phyloP scores from a whole-genome alignment of 2,888 invertebrate species.

The Cotesia congregata region DNA sequence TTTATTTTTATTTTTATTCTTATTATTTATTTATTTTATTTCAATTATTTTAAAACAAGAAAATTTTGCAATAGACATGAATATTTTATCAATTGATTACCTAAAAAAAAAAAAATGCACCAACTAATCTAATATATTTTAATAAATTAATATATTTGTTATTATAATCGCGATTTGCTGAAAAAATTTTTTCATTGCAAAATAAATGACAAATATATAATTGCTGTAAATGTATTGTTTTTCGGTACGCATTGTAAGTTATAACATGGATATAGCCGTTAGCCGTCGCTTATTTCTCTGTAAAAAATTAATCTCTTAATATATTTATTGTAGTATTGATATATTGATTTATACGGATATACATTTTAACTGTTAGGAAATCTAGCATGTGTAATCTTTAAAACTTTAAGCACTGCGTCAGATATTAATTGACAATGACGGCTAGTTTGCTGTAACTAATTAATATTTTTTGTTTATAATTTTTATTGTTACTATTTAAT shows the following conservation, averaged over 20 bases:
- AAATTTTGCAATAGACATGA: background rate
- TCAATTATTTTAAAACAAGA: background rate
- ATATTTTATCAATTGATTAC: background rate
- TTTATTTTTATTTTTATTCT: slow-evolving; percentile 27
- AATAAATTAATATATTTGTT: background rate
- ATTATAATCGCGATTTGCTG: slow-evolving; percentile 2
- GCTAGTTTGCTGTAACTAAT: slow-evolving; percentile 20
- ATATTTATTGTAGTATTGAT: background rate
- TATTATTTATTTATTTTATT: slow-evolving; percentile 6
- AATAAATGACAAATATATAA: slow-evolving; percentile 2
- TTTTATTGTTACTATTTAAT: slow-evolving; percentile 19
- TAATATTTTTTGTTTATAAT: slow-evolving; percentile 14
- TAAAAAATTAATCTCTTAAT: background rate
- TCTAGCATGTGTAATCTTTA: background rate
- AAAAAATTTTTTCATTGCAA: background rate
- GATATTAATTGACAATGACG: background rate
- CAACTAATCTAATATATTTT: background rate
- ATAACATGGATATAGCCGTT: slow-evolving; percentile 17
- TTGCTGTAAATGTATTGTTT: slow-evolving; percentile 27
- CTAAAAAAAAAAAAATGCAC: background rate
- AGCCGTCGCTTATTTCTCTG: slow-evolving; percentile 15
- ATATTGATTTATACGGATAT: background rate
- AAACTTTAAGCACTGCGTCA: background rate
- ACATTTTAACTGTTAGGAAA: background rate
- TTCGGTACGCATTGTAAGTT: slow-evolving; percentile 17